phyloP scores from a whole-genome alignment of 2,113 vertebrate genomes.

The Lepisosteus osseus region DNA sequence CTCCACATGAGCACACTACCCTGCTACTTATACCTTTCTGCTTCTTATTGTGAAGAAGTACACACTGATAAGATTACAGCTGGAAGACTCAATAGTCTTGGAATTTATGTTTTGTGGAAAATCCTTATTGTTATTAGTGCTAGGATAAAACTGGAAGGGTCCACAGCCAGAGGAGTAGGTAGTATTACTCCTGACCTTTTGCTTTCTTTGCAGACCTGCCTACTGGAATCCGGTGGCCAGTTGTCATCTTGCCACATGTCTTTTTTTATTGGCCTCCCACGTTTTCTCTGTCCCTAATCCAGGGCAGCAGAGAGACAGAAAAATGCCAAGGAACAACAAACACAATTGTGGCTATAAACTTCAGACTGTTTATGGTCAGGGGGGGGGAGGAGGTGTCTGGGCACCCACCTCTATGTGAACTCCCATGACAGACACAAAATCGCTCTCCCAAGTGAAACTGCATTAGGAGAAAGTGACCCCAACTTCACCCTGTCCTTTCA shows the following conservation, averaged over 20 bases:
- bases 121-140: no score
- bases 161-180: no score
- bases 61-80: no score
- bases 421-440: conserved; percentile 51
- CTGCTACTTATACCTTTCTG: no score
- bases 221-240: conserved; percentile 43
- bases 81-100: no score
- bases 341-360: conserved; percentile 65
- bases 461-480: conserved; percentile 64
- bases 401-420: conserved; percentile 75
- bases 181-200: conserved; percentile 2
- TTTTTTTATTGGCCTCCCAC: conserved; percentile 38
- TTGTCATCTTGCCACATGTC: conserved; percentile 41
- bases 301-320: conserved; percentile 6
- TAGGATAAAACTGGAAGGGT: no score
- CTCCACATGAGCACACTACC: background rate
- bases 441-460: conserved; percentile 34
- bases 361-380: conserved; percentile 72
- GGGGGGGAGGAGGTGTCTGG: conserved; percentile 41
- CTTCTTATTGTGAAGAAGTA: no score
- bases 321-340: conserved; percentile 51
- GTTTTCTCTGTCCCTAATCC: conserved; percentile 33
- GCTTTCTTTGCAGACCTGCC: background rate
- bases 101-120: no score
- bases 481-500: conserved; percentile 59